Evolutionary conservation across 2,888 invertebrate genomes (phyloP).

Genomic region (Sinohyriopsis cumingii): DNA sequence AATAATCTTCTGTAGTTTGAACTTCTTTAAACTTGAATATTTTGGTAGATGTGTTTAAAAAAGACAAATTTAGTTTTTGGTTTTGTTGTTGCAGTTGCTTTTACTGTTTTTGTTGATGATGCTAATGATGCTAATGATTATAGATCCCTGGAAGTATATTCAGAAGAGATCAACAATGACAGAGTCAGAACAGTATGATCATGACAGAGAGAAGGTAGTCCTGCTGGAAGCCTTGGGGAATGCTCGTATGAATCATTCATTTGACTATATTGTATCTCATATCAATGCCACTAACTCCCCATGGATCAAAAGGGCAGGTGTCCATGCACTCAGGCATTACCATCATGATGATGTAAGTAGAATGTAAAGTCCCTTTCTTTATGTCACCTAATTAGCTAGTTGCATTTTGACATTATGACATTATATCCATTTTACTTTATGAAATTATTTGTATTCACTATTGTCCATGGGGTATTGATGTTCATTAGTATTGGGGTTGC

Average conservation of each 20-base stretch:
- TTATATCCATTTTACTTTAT: too few relatives aligned
- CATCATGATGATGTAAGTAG: slow-evolving; percentile 40
- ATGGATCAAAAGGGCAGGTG: slow-evolving; percentile 55
- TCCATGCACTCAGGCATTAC: slow-evolving; percentile 51
- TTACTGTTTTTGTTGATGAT: neutral
- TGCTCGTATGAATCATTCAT: slow-evolving; percentile 44
- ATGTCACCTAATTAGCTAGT: too few relatives aligned
- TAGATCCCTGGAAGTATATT: slow-evolving; percentile 49
- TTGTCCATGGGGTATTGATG: too few relatives aligned
- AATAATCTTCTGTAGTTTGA: too few relatives aligned
- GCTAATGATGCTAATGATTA: neutral
- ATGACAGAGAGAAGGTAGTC: slow-evolving; percentile 43
- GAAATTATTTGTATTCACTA: too few relatives aligned
- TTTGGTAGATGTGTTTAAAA: too few relatives aligned
- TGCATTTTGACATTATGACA: too few relatives aligned
- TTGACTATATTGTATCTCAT: slow-evolving; percentile 53
- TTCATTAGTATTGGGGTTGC: too few relatives aligned
- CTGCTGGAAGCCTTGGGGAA: slow-evolving; percentile 54
- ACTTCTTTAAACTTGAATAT: too few relatives aligned
- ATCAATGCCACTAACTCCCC: slow-evolving; percentile 52
- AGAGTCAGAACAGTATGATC: slow-evolving; percentile 30
- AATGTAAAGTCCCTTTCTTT: too few relatives aligned
- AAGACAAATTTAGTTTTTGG: too few relatives aligned
- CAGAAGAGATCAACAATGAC: slow-evolving; percentile 39
- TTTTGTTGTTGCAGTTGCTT: neutral